These are phyloP conservation scores for Ptyas mucosa DNA, from an alignment of 2,113 vertebrate genomes.

Conservation along the genomic window DNA sequence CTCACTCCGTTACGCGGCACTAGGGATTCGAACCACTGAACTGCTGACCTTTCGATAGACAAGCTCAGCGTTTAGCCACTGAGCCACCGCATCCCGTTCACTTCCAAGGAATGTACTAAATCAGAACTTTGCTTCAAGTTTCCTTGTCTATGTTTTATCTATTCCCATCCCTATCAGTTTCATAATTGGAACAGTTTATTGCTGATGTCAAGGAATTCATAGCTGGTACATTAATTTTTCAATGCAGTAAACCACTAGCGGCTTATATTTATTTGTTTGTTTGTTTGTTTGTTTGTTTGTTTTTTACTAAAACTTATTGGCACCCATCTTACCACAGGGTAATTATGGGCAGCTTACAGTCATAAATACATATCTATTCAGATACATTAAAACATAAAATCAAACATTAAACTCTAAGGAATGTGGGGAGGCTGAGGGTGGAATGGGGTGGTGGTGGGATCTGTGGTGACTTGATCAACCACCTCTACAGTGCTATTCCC, in stretches of 20 bases:
- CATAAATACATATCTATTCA: too few relatives aligned
- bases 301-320: too few relatives aligned
- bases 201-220: background rate
- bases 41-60: too few relatives aligned
- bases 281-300: too few relatives aligned
- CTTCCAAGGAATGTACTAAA: background rate
- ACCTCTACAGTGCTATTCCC: background rate
- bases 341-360: too few relatives aligned
- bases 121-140: background rate
- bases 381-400: background rate
- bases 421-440: background rate
- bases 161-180: background rate
- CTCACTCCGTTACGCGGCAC: too few relatives aligned
- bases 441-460: background rate
- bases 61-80: too few relatives aligned
- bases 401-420: background rate
- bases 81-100: too few relatives aligned
- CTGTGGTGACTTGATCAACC: background rate
- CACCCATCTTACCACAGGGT: too few relatives aligned
- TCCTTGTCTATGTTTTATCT: background rate
- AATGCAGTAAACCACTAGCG: background rate
- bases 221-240: background rate
- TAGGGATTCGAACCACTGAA: too few relatives aligned
- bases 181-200: background rate
- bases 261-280: too few relatives aligned